phyloP scores from a whole-genome alignment of 2,797 vertebrate genomes.

The Bryconaethiops microstoma region DNA sequence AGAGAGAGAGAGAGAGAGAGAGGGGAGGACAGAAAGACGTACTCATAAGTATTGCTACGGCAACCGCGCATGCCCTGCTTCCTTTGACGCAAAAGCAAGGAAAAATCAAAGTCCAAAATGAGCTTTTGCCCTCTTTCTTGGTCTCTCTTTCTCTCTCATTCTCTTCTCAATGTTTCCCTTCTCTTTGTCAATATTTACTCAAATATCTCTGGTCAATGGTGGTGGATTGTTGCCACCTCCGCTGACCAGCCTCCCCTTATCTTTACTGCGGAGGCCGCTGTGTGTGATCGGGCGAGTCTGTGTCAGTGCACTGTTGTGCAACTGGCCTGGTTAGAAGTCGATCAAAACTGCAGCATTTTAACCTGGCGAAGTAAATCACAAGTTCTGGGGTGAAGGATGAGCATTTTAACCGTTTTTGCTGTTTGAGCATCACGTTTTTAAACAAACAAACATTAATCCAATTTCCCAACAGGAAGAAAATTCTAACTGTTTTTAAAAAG shows the following conservation, averaged over 20 bases:
- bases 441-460: not conserved
- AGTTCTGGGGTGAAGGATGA: not conserved
- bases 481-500: not conserved
- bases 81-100: conserved; percentile 45
- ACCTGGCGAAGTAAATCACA: not conserved
- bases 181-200: conserved; percentile 43
- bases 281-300: not conserved
- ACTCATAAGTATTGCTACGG: conserved; percentile 47
- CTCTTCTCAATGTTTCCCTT: conserved; percentile 1
- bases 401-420: not conserved
- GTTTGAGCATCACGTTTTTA: not conserved
- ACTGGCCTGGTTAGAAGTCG: conserved; percentile 58
- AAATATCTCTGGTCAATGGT: conserved; percentile 10
- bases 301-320: conserved; percentile 36
- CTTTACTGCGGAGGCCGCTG: not conserved
- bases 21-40: conserved; percentile 4
- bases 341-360: conserved; percentile 34
- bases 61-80: conserved; percentile 43
- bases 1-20: not conserved
- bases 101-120: conserved; percentile 44
- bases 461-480: not conserved
- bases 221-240: conserved; percentile 5
- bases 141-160: conserved; percentile 16
- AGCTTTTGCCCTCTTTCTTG: not conserved
- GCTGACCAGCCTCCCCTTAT: not conserved